Evolutionary conservation across 2,797 vertebrate species (phyloP).

Genomic region (Sternarchorhynchus goeldii): DNA sequence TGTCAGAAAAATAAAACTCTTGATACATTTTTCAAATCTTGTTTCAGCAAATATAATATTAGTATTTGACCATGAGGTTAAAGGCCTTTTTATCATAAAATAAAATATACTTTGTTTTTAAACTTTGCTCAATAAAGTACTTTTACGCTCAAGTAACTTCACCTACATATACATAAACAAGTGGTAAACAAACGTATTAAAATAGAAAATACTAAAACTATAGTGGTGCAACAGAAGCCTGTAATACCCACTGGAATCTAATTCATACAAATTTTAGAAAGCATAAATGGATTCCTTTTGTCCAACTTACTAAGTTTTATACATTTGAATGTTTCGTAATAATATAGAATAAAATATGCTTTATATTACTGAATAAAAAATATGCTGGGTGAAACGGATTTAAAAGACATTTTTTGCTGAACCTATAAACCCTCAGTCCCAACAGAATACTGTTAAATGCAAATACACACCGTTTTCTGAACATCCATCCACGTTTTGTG

Average conservation of each 20-base stretch:
- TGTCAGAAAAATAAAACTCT: slow-evolving; percentile 99
- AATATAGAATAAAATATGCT: slow-evolving; percentile 99
- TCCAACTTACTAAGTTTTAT: slow-evolving; percentile 85
- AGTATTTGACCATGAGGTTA: slow-evolving; percentile 99
- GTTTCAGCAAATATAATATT: slow-evolving; percentile 99
- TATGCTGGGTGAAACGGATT: slow-evolving; percentile 94
- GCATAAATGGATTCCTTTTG: slow-evolving; percentile 88
- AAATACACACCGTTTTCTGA: slow-evolving; percentile 82
- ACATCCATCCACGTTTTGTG: slow-evolving; percentile 82
- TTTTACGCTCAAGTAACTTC: slow-evolving; percentile 99
- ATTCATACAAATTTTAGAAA: slow-evolving; percentile 99
- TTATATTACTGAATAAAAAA: slow-evolving; percentile 99
- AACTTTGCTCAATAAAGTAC: slow-evolving; percentile 99
- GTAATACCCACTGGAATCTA: slow-evolving; percentile 97
- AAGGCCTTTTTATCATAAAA: slow-evolving; percentile 99
- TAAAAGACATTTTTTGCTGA: slow-evolving; percentile 88
- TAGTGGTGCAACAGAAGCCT: slow-evolving; percentile 97
- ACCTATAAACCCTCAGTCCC: slow-evolving; percentile 94
- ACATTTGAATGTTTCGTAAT: slow-evolving; percentile 91
- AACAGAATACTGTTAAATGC: slow-evolving; percentile 96
- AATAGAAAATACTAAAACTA: slow-evolving; percentile 99
- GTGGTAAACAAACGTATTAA: slow-evolving; percentile 99
- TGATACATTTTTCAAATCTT: slow-evolving; percentile 99
- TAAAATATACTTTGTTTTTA: slow-evolving; percentile 99
- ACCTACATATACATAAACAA: slow-evolving; percentile 99